These are phyloP conservation scores for Cantharis nigra DNA, from an alignment of 2,888 invertebrate species.

Conservation along the genomic window DNA sequence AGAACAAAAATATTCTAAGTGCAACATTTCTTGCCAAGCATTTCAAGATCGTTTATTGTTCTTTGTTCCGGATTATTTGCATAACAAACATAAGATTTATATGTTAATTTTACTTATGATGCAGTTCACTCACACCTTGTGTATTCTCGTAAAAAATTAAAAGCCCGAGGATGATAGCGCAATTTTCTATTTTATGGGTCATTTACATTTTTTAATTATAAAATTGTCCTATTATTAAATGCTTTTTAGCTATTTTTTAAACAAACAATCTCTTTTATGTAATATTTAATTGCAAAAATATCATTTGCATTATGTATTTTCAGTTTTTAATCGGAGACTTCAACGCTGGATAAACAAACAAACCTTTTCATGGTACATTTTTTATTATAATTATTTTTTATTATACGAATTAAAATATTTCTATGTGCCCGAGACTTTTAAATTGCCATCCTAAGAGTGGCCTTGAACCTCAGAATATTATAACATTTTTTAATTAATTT, in stretches of 20 bases:
- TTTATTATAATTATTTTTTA: background rate
- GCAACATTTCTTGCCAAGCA: background rate
- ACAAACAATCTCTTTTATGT: background rate
- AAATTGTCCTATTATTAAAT: background rate
- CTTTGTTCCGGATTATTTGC: background rate
- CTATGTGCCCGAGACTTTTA: background rate
- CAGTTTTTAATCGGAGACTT: background rate
- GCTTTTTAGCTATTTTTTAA: background rate
- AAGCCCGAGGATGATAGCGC: slow-evolving; percentile 16
- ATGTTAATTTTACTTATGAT: background rate
- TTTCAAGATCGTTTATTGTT: background rate
- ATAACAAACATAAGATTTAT: background rate
- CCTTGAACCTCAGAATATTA: background rate
- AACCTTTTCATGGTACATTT: background rate
- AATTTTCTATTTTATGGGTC: slow-evolving; percentile 18
- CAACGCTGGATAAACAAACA: background rate
- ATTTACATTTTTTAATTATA: slow-evolving; percentile 1
- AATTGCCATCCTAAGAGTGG: background rate
- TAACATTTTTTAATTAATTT: no score
- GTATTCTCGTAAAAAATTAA: background rate
- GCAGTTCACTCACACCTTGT: background rate
- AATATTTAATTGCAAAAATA: background rate
- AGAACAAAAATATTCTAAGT: background rate
- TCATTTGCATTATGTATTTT: background rate
- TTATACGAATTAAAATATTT: background rate